phyloP scores from a whole-genome alignment of 2,797 vertebrate genomes.

The Bradypodion ventrale region DNA sequence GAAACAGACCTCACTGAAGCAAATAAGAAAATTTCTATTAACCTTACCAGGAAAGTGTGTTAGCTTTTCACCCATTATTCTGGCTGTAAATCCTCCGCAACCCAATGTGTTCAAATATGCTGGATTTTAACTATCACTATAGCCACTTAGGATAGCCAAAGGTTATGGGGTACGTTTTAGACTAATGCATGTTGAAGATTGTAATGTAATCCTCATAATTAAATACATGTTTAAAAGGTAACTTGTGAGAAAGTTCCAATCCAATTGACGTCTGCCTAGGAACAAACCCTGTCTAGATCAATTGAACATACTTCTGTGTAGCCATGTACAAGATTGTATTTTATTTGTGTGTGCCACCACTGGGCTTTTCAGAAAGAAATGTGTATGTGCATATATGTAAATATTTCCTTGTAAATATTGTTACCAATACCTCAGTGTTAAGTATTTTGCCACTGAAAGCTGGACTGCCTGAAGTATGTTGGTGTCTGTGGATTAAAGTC shows the following conservation, averaged over 20 bases:
- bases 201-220: background rate
- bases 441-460: background rate
- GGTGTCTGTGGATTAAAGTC: background rate
- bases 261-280: background rate
- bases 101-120: background rate
- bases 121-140: background rate
- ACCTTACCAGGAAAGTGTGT: background rate
- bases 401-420: constrained; percentile 22
- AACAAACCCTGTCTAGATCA: background rate
- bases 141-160: background rate
- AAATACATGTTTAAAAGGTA: background rate
- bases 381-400: background rate
- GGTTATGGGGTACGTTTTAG: background rate
- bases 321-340: background rate
- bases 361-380: background rate
- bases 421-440: constrained; percentile 9
- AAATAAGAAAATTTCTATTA: background rate
- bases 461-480: background rate
- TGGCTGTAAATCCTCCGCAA: background rate
- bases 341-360: background rate
- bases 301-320: background rate
- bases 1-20: constrained; percentile 16
- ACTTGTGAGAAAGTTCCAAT: constrained; percentile 1
- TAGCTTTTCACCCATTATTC: constrained; percentile 6
- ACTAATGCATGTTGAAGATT: background rate